phyloP scores from a whole-genome alignment of 2,888 invertebrate species.

The Furcula furcula region DNA sequence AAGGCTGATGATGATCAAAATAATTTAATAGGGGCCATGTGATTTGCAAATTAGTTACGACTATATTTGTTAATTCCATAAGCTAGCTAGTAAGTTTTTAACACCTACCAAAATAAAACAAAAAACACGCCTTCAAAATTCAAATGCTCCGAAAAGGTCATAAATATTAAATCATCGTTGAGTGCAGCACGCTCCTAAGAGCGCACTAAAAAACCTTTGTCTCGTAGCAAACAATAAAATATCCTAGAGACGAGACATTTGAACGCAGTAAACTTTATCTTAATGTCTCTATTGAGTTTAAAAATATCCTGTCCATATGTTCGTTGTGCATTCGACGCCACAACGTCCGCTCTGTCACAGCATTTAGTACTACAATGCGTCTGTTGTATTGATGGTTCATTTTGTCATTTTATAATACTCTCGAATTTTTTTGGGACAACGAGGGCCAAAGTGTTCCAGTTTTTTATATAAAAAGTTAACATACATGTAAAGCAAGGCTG shows the following conservation, averaged over 20 bases:
- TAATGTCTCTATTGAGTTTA: slow-evolving; percentile 68
- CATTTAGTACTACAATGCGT: slow-evolving; percentile 26
- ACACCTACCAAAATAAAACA: slow-evolving; percentile 14
- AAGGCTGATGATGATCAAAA: too few relatives aligned
- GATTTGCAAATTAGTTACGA: too few relatives aligned
- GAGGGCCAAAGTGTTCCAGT: background rate
- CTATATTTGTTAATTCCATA: too few relatives aligned
- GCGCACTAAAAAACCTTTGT: slow-evolving; percentile 72
- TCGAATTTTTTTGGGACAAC: slow-evolving; percentile 1
- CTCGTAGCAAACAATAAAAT: slow-evolving; percentile 70
- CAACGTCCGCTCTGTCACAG: slow-evolving; percentile 29
- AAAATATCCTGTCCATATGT: slow-evolving; percentile 69
- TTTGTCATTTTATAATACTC: slow-evolving; percentile 20
- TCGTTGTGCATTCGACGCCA: slow-evolving; percentile 25
- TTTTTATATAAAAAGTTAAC: too few relatives aligned
- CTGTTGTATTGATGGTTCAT: slow-evolving; percentile 24
- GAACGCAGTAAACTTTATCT: slow-evolving; percentile 67
- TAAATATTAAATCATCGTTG: slow-evolving; percentile 56
- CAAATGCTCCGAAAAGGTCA: slow-evolving; percentile 46
- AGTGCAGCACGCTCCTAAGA: slow-evolving; percentile 55
- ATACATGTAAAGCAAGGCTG: too few relatives aligned
- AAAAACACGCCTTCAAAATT: slow-evolving; percentile 31
- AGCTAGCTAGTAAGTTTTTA: too few relatives aligned
- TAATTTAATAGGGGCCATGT: too few relatives aligned
- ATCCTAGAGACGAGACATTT: slow-evolving; percentile 42